These are phyloP conservation scores for Monochamus alternatus DNA, from an alignment of 2,888 invertebrate species.

Conservation along the genomic window DNA sequence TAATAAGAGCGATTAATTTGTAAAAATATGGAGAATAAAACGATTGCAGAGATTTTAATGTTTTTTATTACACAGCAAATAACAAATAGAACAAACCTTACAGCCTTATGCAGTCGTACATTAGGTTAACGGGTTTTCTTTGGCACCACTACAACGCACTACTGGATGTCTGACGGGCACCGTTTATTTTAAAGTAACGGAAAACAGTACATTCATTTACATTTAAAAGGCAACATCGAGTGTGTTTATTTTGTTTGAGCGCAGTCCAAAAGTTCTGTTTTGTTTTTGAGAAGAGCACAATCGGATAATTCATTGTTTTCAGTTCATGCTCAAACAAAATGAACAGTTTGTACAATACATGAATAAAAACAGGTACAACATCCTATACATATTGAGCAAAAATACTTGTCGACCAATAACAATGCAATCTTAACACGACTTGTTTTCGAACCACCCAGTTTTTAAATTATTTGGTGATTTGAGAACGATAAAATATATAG, in stretches of 20 bases:
- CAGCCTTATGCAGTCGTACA: slow-evolving; percentile 40
- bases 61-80: slow-evolving; percentile 72
- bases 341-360: neutral
- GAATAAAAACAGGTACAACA: slow-evolving; percentile 28
- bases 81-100: slow-evolving; percentile 51
- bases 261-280: no score
- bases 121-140: slow-evolving; percentile 19
- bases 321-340: neutral
- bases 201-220: slow-evolving; percentile 10
- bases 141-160: slow-evolving; percentile 19
- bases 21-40: slow-evolving; percentile 37
- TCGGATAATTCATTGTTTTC: neutral
- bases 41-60: slow-evolving; percentile 14
- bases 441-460: neutral
- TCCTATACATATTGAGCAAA: slow-evolving; percentile 34
- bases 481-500: neutral
- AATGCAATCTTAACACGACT: neutral
- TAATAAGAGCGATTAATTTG: slow-evolving; percentile 33
- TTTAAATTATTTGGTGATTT: neutral
- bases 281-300: no score
- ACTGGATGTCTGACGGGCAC: neutral
- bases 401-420: slow-evolving; percentile 23
- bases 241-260: neutral
- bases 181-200: slow-evolving; percentile 8
- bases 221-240: slow-evolving; percentile 22